Evolutionary conservation across 2,797 vertebrate species (phyloP), one percentile per base, ranked within the genome.

Genomic region (Octomys mimax): DNA sequence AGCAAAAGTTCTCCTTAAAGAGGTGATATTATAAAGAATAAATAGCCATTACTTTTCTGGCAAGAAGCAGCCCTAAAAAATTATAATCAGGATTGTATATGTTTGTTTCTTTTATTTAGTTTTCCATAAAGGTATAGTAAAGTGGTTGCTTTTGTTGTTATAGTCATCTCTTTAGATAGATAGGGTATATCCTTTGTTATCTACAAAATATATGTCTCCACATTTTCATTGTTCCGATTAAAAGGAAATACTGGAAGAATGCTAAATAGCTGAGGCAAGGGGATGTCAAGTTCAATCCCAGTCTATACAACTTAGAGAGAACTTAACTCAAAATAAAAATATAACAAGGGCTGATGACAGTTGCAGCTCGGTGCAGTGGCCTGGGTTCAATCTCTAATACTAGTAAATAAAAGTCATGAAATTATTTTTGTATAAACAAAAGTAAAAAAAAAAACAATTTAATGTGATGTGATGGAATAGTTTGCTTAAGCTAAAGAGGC

Each of bases 71-170:
- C n/a, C 79, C 80, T 14, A 73, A 28, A 62, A 62, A 31, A 31
- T 91, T 93, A 66, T 68, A 42, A 75, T 85, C 61, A 85, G 24
- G 6, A 9, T 78, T 33, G 71, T 4, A 22, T 68, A 2, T 46
- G 5, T 21, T 92, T 94, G 31, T 94, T 92, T 0, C 89, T 87
- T 92, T 92, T 83, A 46, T 82, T 70, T 91, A 62, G n/a, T 7
- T 73, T 95, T 94, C 91, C 73, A 39, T 88, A 82, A 21, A 22
- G 0, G 1, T 26, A 75, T 46, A 57, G 2, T 61, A 26, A 26
- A 26, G 59, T 78, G 1, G 2, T 78, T 83, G 90, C 46, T 19
- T 84, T 94, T 52, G 57, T 46, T 82, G 81, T n/a, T 93, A 19
- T 1, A 68, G 57, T 87, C 91, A 86, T 2, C 66, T 31, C 83